A percentile compares a stretch with the other conserved stretches of the same genome.
These are phyloP conservation scores for Dendropsophus ebraccatus DNA, from an alignment of 2,113 vertebrate species.

Conservation along the genomic window DNA sequence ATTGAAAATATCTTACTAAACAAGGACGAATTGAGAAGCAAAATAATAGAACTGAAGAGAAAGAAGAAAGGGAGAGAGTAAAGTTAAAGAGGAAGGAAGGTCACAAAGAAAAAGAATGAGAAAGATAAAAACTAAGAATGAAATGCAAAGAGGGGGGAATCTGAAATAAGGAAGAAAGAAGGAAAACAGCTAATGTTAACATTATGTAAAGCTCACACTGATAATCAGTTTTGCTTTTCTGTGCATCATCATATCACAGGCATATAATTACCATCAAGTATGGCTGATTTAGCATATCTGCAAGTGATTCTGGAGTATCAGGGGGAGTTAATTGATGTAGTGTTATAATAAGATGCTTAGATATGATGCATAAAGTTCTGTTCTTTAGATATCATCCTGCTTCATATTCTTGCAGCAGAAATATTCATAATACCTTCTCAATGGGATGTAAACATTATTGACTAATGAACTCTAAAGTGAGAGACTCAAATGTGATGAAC, in stretches of 20 bases:
- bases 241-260: slow-evolving; percentile 39
- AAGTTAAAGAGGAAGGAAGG: not conserved
- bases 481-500: slow-evolving; percentile 33
- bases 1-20: not conserved
- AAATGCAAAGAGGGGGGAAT: not conserved
- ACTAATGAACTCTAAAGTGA: slow-evolving; percentile 46
- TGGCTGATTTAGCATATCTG: slow-evolving; percentile 53
- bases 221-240: slow-evolving; percentile 44
- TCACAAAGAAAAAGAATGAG: not conserved
- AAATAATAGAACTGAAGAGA: not conserved
- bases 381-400: slow-evolving; percentile 30
- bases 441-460: slow-evolving; percentile 37
- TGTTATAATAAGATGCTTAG: slow-evolving; percentile 43
- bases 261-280: slow-evolving; percentile 49
- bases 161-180: not conserved
- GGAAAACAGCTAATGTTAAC: slow-evolving; percentile 4
- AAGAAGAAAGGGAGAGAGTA: not conserved
- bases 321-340: slow-evolving; percentile 54
- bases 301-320: slow-evolving; percentile 46
- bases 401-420: slow-evolving; percentile 29
- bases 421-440: slow-evolving; percentile 46
- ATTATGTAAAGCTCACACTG: slow-evolving; percentile 1
- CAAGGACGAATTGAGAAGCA: not conserved
- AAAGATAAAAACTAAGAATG: not conserved
- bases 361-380: slow-evolving; percentile 39